Percentiles rank a stretch among this genome's conserved stretches.
Conservation (phyloP, 2,888 invertebrate genomes). For the Dioctria linearis region DNA sequence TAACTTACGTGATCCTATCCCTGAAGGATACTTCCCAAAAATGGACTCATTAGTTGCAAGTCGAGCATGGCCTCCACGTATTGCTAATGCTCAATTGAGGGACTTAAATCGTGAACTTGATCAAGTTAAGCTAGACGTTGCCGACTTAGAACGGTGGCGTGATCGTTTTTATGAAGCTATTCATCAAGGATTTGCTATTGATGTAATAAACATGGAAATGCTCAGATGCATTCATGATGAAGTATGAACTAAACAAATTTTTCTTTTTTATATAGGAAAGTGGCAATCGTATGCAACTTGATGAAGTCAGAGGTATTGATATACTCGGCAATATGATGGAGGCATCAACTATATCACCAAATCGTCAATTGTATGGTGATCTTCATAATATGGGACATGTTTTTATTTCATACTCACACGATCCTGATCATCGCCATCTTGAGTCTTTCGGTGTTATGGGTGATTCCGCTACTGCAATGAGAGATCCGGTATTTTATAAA, state of each 20-base stretch:
- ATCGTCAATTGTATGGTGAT: constrained; percentile 82
- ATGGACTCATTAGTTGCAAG: constrained; percentile 82
- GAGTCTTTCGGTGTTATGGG: constrained; percentile 88
- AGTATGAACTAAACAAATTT: constrained; percentile 22
- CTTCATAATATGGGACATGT: constrained; percentile 88
- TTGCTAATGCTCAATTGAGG: constrained; percentile 72
- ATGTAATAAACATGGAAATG: constrained; percentile 61
- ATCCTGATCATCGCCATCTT: constrained; percentile 81
- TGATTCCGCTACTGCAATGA: constrained; percentile 87
- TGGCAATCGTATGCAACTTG: constrained; percentile 74
- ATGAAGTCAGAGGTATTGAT: constrained; percentile 82
- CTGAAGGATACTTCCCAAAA: constrained; percentile 86
- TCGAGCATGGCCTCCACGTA: constrained; percentile 80
- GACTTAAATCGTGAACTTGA: constrained; percentile 79
- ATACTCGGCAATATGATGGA: constrained; percentile 86
- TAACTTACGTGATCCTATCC: constrained; percentile 78
- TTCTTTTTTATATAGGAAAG: constrained; percentile 71
- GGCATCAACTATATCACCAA: constrained; percentile 79
- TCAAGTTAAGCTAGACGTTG: constrained; percentile 76
- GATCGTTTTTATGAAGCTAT: constrained; percentile 80
- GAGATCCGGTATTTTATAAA: constrained; percentile 89
- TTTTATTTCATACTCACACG: constrained; percentile 83
- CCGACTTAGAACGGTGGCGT: constrained; percentile 80
- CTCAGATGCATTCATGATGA: too few species aligned
- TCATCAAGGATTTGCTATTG: constrained; percentile 74